Evolutionary conservation across 1,140 invertebrate species (phyloP).

Genomic region (Drosophila quadrilineata): DNA sequence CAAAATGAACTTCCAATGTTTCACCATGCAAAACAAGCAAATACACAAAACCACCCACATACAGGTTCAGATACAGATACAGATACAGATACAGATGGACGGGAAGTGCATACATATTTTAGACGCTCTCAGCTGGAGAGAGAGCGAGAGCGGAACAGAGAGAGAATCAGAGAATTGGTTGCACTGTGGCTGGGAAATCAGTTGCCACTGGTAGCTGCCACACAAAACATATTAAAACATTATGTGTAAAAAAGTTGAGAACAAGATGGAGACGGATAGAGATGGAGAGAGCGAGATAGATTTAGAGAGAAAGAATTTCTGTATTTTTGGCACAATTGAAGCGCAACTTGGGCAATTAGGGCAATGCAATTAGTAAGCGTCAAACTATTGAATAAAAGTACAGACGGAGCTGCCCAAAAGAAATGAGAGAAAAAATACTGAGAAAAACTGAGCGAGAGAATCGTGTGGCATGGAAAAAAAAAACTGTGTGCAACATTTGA

Average conservation of each 20-base stretch:
- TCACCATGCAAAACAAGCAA: background rate
- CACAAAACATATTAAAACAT: constrained; percentile 32
- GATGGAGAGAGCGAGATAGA: too few species aligned
- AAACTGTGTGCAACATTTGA: constrained; percentile 31
- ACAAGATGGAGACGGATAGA: too few species aligned
- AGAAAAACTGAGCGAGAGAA: background rate
- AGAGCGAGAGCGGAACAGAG: too few species aligned
- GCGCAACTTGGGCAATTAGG: constrained; percentile 65
- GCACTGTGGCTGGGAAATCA: constrained; percentile 32
- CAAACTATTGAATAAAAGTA: constrained; percentile 71
- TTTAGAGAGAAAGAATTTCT: background rate
- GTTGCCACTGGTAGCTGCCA: constrained; percentile 19
- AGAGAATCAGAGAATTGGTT: constrained; percentile 40
- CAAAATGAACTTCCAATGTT: constrained; percentile 23
- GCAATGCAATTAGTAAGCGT: constrained; percentile 68
- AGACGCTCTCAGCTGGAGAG: too few species aligned
- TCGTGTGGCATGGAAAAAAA: background rate
- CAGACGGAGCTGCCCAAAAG: constrained; percentile 28
- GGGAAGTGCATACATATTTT: constrained; percentile 4
- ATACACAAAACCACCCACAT: background rate
- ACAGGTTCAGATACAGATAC: background rate
- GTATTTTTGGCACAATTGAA: constrained; percentile 62
- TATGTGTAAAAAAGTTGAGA: too few species aligned
- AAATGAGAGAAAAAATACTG: background rate
- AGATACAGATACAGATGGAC: background rate